Conservation (phyloP, 2,888 invertebrate genomes). For the Drosophila mimetica region DNA sequence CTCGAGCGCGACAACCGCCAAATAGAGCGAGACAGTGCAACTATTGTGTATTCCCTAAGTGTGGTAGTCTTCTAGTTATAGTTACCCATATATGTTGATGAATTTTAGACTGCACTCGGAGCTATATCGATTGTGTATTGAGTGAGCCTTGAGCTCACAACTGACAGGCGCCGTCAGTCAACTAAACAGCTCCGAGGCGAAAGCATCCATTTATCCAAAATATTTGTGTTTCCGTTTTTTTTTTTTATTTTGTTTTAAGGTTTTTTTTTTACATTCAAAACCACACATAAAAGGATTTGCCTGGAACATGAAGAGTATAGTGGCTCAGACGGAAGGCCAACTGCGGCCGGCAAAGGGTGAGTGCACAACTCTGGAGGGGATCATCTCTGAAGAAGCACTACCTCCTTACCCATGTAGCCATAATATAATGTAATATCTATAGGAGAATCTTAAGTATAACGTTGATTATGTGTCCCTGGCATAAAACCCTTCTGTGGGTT, state of each 20-base stretch:
- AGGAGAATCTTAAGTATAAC: too few species aligned
- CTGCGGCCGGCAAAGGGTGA: slow-evolving; percentile 10
- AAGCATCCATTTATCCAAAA: slow-evolving; percentile 16
- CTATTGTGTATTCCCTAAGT: not conserved
- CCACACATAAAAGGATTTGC: slow-evolving; percentile 12
- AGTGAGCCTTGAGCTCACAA: not conserved
- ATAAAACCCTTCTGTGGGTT: too few species aligned
- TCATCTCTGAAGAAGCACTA: not conserved
- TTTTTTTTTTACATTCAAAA: slow-evolving; percentile 16
- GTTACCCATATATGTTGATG: not conserved
- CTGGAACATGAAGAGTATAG: slow-evolving; percentile 12
- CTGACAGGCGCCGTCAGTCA: slow-evolving; percentile 1
- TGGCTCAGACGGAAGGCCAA: slow-evolving; percentile 12
- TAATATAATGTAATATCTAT: too few species aligned
- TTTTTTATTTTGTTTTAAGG: slow-evolving; percentile 8
- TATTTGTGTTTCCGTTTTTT: slow-evolving; percentile 17
- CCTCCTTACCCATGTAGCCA: too few species aligned
- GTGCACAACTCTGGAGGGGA: not conserved
- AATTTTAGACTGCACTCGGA: not conserved
- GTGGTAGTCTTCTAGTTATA: not conserved
- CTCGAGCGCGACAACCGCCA: not conserved
- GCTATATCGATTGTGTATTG: too few species aligned
- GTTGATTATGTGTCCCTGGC: too few species aligned
- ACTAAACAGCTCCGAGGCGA: slow-evolving; percentile 9
- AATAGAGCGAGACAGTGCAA: slow-evolving; percentile 2